These are phyloP conservation scores for Cyaniris semiargus DNA, from an alignment of 2,888 invertebrate genomes.

Conservation along the genomic window DNA sequence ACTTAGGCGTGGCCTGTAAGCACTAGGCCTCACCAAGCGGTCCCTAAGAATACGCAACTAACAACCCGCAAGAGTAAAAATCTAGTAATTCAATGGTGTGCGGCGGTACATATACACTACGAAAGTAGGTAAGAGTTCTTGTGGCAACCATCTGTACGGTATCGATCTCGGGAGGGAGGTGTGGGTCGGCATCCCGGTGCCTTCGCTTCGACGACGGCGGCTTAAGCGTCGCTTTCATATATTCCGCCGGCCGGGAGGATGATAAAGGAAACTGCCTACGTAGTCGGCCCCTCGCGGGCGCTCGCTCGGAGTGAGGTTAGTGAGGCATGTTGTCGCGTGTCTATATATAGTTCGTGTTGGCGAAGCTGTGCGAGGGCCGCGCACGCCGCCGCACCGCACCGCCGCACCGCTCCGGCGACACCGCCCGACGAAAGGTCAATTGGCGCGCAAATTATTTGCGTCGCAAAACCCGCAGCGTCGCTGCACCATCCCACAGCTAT, in stretches of 20 bases:
- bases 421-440: conserved; percentile 79
- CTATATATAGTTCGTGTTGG: conserved; percentile 78
- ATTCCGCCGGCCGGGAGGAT: conserved; percentile 76
- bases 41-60: not conserved
- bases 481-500: conserved; percentile 57
- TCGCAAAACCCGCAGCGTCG: conserved; percentile 72
- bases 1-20: not conserved
- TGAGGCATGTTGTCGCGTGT: conserved; percentile 66
- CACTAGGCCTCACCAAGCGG: not conserved
- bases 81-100: conserved; percentile 15
- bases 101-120: conserved; percentile 17
- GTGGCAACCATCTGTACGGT: conserved; percentile 73
- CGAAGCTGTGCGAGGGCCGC: conserved; percentile 66
- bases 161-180: conserved; percentile 77
- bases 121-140: conserved; percentile 37
- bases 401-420: conserved; percentile 60
- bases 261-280: conserved; percentile 78
- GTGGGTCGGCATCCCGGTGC: conserved; percentile 75
- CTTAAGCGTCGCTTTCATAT: conserved; percentile 68
- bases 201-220: conserved; percentile 64
- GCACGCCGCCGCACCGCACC: conserved; percentile 59
- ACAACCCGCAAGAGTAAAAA: conserved; percentile 9
- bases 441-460: conserved; percentile 81
- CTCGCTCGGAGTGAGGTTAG: conserved; percentile 57
- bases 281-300: conserved; percentile 74